Evolutionary conservation across 2,888 invertebrate genomes (phyloP), one percentile per base, ranked within the genome.

Genomic region (Leptothorax acervorum): DNA sequence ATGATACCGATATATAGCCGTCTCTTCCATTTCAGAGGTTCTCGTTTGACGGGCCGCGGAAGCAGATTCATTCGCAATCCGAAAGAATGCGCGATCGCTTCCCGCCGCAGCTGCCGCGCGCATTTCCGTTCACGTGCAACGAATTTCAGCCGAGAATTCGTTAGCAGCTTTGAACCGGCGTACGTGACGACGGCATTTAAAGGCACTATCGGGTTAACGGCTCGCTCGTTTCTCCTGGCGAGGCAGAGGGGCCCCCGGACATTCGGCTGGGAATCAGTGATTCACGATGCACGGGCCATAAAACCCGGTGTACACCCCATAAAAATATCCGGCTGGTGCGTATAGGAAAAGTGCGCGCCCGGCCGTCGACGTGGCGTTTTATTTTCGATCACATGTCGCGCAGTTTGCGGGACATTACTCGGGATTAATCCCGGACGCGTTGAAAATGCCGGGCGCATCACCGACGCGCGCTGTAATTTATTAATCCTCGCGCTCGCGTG

Each of bases 271-370:
- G 82, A 88, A 87, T 90, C 90, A 86, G 74, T 73, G 86, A 90
- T 88, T 90, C 86, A 78, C 71, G 73, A 83, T 66, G 87, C 86
- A 83, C 84, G 68, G 71, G 15, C 74, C 87, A 89, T 90, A 89
- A 90, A 90, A 73, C 78, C 63, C 83, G 23, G 60, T 84, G 88
- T 85, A 82, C 87, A 85, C 70, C 76, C 85, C 85, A 86, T 90
- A 88, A 89, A 90, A 90, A 90, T 90, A 89, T 85, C 86, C 83
- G 71, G 31, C 35, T 28, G 48, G 35, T 60, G 76, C 76, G 84
- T 73, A 82, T 63, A 60, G 60, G 60, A 39, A 57, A 84, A 85
- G 75, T 48, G 23, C 39, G 23, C 39, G 18, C 55, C n/a, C 28
- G 73, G 74, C n/a, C 81, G 83, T 63, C 66, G 63, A 18, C 60